phyloP scores from a whole-genome alignment of 1,140 invertebrate species.

The Ruditapes philippinarum region DNA sequence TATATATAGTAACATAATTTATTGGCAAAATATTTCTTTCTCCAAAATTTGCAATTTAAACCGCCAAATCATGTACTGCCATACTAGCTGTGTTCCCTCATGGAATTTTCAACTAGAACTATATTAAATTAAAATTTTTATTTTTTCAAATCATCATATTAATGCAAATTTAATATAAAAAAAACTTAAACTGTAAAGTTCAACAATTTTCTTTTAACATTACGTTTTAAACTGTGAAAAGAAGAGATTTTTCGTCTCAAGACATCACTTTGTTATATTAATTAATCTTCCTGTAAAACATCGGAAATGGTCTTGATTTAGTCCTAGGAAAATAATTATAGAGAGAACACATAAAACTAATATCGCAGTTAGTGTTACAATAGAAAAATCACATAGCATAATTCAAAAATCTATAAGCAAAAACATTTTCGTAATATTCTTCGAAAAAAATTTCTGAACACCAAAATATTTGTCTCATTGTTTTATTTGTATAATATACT shows the following conservation, averaged over 20 bases:
- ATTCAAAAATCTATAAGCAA: constrained; percentile 1
- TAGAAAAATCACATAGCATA: constrained; percentile 32
- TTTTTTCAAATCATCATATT: not conserved
- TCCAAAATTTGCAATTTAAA: constrained; percentile 14
- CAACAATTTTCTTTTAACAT: not conserved
- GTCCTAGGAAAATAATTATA: too few species aligned
- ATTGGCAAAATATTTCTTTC: constrained; percentile 41
- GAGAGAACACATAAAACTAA: not conserved
- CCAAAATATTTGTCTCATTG: not conserved
- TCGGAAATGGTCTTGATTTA: not conserved
- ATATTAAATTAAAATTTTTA: too few species aligned
- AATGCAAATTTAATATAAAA: not conserved
- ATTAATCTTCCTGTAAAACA: not conserved
- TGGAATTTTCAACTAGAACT: too few species aligned
- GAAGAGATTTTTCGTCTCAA: not conserved
- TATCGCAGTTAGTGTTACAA: constrained; percentile 6
- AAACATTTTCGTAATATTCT: not conserved
- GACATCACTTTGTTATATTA: not conserved
- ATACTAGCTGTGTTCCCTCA: not conserved
- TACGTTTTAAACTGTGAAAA: too few species aligned
- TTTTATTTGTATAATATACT: not conserved
- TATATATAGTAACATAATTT: constrained; percentile 49
- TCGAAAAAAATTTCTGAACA: not conserved
- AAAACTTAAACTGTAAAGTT: not conserved
- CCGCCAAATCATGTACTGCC: constrained; percentile 10